Evolutionary conservation across 2,113 vertebrate genomes (phyloP).

Genomic region (Brachionichthys hirsutus): DNA sequence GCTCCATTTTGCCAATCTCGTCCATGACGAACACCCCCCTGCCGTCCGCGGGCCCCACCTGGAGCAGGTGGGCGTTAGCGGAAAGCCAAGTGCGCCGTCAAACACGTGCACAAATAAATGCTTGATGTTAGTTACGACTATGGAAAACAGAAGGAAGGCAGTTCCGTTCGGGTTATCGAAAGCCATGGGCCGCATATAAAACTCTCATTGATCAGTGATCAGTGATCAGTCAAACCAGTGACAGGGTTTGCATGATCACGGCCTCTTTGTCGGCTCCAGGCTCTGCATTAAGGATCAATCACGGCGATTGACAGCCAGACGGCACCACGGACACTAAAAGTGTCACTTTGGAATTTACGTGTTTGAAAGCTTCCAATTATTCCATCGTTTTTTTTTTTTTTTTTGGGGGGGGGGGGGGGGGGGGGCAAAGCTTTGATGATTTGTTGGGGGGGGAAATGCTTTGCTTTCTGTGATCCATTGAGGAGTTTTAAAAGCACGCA

Average conservation of each 20-base stretch:
- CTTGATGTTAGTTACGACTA: neutral
- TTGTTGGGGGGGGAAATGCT: conserved; percentile 27
- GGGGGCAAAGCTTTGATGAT: conserved; percentile 55
- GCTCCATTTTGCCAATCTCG: conserved; percentile 97
- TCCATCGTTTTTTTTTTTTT: conserved; percentile 61
- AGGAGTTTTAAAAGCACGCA: conserved; percentile 22
- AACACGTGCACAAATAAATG: neutral
- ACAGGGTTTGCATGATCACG: conserved; percentile 6
- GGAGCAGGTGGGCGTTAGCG: conserved; percentile 7
- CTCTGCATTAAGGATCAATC: conserved; percentile 67
- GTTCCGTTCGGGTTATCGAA: too few species aligned
- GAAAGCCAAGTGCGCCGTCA: neutral
- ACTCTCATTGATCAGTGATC: too few species aligned
- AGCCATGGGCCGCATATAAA: too few species aligned
- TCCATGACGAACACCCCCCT: conserved; percentile 87
- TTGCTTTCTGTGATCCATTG: conserved; percentile 46
- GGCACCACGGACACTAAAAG: conserved; percentile 70
- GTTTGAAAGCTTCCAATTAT: conserved; percentile 64
- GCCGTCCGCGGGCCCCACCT: conserved; percentile 66
- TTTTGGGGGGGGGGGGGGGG: too few species aligned
- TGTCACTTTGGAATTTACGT: conserved; percentile 66
- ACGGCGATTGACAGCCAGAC: conserved; percentile 70
- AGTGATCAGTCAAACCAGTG: neutral
- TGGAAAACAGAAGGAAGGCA: too few species aligned
- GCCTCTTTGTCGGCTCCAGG: conserved; percentile 49